Conservation (phyloP, 2,113 vertebrate genomes). For the Sprattus sprattus region DNA sequence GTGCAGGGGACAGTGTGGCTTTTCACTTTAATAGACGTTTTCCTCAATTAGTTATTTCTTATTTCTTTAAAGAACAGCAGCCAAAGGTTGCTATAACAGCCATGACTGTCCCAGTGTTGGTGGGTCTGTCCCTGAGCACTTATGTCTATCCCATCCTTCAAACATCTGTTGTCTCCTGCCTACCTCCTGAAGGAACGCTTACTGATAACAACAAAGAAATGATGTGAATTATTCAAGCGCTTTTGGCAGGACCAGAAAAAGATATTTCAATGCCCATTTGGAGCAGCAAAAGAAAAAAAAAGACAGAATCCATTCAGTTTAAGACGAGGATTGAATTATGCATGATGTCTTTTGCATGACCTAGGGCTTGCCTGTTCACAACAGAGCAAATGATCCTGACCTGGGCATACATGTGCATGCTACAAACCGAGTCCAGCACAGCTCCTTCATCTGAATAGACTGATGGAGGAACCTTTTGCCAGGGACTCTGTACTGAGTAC, state of each 20-base stretch:
- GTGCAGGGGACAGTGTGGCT: too few relatives aligned
- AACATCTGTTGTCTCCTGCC: conserved; percentile 36
- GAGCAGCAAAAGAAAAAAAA: conserved; percentile 22
- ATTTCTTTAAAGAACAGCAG: too few relatives aligned
- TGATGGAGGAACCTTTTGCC: conserved; percentile 22
- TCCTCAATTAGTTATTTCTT: too few relatives aligned
- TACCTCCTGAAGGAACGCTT: conserved; percentile 14
- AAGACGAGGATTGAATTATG: conserved; percentile 36
- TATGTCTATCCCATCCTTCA: neutral
- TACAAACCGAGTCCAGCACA: conserved; percentile 12
- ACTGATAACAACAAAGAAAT: conserved; percentile 15
- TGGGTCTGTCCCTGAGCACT: neutral
- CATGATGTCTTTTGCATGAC: conserved; percentile 32
- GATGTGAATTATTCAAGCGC: conserved; percentile 7
- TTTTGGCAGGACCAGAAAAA: neutral
- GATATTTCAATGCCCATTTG: conserved; percentile 36
- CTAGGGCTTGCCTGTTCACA: conserved; percentile 26
- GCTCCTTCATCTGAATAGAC: conserved; percentile 40
- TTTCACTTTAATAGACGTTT: too few relatives aligned
- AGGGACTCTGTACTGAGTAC: too few relatives aligned
- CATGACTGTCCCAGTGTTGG: neutral
- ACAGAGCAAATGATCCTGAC: conserved; percentile 36
- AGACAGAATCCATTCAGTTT: conserved; percentile 35
- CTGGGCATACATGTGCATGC: conserved; percentile 19
- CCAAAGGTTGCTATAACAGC: neutral